phyloP scores from a whole-genome alignment of 2,888 invertebrate genomes.

The Hydrotaea cyrtoneurina region DNA sequence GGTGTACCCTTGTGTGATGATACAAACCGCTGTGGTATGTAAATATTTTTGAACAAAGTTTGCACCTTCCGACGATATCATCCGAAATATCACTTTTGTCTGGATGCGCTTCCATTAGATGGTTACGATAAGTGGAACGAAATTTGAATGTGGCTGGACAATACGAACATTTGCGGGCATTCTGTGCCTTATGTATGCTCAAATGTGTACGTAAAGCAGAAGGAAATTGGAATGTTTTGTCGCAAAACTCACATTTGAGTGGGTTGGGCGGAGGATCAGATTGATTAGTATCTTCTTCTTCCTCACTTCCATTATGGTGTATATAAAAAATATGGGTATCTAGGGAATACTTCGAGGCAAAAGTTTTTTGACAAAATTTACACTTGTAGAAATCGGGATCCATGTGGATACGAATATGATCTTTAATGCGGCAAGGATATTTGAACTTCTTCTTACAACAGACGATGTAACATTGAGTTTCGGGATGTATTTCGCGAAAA shows the following conservation, averaged over 20 bases:
- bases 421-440: constrained; percentile 63
- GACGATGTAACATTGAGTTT: constrained; percentile 52
- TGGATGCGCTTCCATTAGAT: constrained; percentile 71
- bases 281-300: no score
- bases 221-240: constrained; percentile 63
- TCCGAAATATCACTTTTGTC: constrained; percentile 41
- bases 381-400: no score
- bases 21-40: background rate
- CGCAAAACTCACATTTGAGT: constrained; percentile 66
- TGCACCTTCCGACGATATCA: no score
- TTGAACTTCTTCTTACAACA: constrained; percentile 67
- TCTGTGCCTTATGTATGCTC: constrained; percentile 70
- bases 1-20: background rate
- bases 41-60: background rate
- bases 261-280: no score
- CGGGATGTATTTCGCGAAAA: constrained; percentile 60
- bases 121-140: constrained; percentile 71
- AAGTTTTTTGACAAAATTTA: no score
- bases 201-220: constrained; percentile 69
- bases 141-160: constrained; percentile 71
- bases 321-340: no score
- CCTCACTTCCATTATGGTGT: no score
- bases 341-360: no score
- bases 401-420: constrained; percentile 66
- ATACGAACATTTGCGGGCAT: constrained; percentile 69